A percentile compares a stretch with the other conserved stretches of the same genome.
Evolutionary conservation across 2,888 invertebrate species (phyloP).

Genomic region (Aelia acuminata): DNA sequence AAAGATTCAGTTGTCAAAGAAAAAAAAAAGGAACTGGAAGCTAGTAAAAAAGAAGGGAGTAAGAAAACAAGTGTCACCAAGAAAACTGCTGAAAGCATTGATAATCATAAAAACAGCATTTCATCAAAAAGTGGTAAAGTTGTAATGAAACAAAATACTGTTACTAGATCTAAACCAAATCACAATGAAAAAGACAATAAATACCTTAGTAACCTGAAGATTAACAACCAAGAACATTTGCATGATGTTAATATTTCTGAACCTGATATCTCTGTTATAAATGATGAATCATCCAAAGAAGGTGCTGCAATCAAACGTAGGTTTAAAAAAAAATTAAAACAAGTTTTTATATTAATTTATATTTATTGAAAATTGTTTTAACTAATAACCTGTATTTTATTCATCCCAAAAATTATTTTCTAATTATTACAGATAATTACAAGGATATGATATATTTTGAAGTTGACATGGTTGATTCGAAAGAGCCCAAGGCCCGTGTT

Average conservation of each 20-base stretch:
- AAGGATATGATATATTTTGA: conserved; percentile 56
- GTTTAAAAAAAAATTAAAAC: neutral
- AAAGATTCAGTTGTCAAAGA: neutral
- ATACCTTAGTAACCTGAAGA: neutral
- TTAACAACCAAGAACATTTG: neutral
- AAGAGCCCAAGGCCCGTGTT: neutral
- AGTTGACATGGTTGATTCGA: conserved; percentile 41
- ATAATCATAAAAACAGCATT: neutral
- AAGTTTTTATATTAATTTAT: too few relatives aligned
- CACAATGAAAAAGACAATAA: neutral
- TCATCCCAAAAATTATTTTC: neutral
- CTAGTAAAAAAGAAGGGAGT: neutral
- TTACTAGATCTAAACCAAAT: neutral
- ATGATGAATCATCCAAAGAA: neutral
- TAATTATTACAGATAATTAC: conserved; percentile 37
- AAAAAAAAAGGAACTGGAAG: neutral
- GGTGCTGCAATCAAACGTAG: neutral
- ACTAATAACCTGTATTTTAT: neutral
- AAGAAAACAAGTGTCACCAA: neutral
- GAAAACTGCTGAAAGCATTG: neutral
- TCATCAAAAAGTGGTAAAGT: neutral
- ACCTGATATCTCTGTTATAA: neutral
- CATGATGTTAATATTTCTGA: neutral
- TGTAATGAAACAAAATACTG: neutral
- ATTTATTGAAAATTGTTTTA: neutral